Evolutionary conservation across 2,888 invertebrate species (phyloP), one percentile per base, ranked within the genome.

Genomic region (Argynnis bischoffii): DNA sequence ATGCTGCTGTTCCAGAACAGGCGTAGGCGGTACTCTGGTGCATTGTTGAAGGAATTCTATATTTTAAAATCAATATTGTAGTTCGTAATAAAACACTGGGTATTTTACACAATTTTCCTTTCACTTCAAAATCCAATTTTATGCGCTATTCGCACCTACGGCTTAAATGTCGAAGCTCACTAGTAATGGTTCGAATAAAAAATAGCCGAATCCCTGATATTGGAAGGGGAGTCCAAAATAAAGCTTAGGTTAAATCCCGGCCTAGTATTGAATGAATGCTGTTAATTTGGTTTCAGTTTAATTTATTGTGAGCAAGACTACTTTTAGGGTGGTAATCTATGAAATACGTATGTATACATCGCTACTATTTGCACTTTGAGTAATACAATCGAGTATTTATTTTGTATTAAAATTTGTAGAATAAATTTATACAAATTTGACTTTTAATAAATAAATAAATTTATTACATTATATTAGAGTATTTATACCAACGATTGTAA

Each of bases 61-160:
- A 26, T 54, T 66, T 61, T 64, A 56, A 59, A 65, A 71, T 65
- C 63, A 69, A 63, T 71, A 64, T 55, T 35, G 35, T 47, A 63
- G 41, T 57, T n/a, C 8, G 48, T 66, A 54, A 69, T 64, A 61
- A 66, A 69, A 71, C 35, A 63, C 31, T 16, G 55, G 51, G 47
- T 63, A 55, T 63, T 55, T 21, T 21, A 55, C 16, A 63, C 63
- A 48, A 60, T 14, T 51, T 63, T 71, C 65, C 57, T 63, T 61
- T 41, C 55, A 56, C 55, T 63, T 63, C 18, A 57, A 64, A 69
- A 71, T 66, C 65, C 64, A 57, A 65, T 69, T 71, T 65, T 69
- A 71, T 60, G 63, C 66, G 61, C 67, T 63, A 54, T 67, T 61
- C 64, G 57, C 63, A 71, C 69, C 63, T 63, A 67, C 50, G 65